These are phyloP conservation scores for Galaxias olidus DNA, from an alignment of 2,797 vertebrate genomes.

Conservation along the genomic window DNA sequence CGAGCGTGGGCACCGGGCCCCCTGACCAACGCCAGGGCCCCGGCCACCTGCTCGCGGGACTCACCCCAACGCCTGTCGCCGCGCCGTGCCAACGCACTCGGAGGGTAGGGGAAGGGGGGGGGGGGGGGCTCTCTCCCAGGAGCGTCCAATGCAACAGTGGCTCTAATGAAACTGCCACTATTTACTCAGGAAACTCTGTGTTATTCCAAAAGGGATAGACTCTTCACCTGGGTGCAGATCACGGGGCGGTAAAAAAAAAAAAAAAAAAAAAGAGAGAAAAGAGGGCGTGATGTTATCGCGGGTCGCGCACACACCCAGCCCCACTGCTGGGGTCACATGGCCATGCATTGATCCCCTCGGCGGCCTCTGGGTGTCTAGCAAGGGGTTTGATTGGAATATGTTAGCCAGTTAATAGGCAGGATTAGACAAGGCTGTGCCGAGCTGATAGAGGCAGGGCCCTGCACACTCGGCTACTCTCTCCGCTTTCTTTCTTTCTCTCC, in stretches of 20 bases:
- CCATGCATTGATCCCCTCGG: conserved; percentile 27
- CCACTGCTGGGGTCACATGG: conserved; percentile 37
- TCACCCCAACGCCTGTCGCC: conserved; percentile 29
- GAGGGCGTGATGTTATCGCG: conserved; percentile 57
- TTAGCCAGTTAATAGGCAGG: conserved; percentile 53
- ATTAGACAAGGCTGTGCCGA: conserved; percentile 53
- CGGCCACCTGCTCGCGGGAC: conserved; percentile 24
- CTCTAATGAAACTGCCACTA: conserved; percentile 65
- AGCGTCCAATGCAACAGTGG: conserved; percentile 53
- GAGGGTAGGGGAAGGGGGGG: no score
- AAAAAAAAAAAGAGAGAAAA: no score
- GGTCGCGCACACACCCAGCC: neutral
- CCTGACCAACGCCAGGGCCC: conserved; percentile 33
- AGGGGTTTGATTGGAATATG: conserved; percentile 56
- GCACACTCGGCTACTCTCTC: conserved; percentile 28
- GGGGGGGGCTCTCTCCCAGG: no score
- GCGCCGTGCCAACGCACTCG: conserved; percentile 62
- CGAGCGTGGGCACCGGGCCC: neutral
- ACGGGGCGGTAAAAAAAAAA: conserved; percentile 54
- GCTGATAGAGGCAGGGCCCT: conserved; percentile 38
- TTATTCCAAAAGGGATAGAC: conserved; percentile 11
- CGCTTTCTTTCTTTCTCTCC: conserved; percentile 14
- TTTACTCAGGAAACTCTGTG: conserved; percentile 48
- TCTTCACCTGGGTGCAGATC: conserved; percentile 52
- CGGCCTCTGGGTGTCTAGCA: conserved; percentile 44